Percentiles rank a stretch among this genome's conserved stretches.
Evolutionary conservation across 2,888 invertebrate genomes (phyloP).

Genomic region (Philhelius pedissequus): DNA sequence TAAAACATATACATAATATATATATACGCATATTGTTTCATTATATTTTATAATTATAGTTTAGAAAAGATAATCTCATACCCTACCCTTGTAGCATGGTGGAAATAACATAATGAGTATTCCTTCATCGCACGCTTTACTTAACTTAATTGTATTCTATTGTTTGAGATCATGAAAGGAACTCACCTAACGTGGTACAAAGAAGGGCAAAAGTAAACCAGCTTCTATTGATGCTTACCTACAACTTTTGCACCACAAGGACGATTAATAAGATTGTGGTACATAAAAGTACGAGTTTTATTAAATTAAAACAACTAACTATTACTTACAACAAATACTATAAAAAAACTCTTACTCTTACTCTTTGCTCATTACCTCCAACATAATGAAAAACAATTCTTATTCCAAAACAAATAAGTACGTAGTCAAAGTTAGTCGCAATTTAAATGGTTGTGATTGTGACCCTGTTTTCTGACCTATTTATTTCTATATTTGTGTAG

Average conservation of each 20-base stretch:
- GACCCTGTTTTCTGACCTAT: not conserved
- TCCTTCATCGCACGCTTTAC: not conserved
- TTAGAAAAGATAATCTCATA: too few relatives aligned
- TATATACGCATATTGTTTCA: too few relatives aligned
- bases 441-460: not conserved
- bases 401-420: not conserved
- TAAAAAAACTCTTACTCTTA: not conserved
- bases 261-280: not conserved
- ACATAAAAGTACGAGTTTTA: not conserved
- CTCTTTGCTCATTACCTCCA: too few relatives aligned
- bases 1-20: too few relatives aligned
- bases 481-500: not conserved
- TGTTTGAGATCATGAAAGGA: not conserved
- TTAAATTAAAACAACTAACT: not conserved
- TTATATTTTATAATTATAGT: too few relatives aligned
- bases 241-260: not conserved
- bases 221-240: not conserved
- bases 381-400: too few relatives aligned
- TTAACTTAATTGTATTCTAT: not conserved
- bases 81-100: not conserved
- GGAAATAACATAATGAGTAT: not conserved
- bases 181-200: not conserved
- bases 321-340: not conserved
- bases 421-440: not conserved
- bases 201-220: not conserved